Evolutionary conservation across 1,140 invertebrate genomes (phyloP).

Genomic region (Drosophila funebris): DNA sequence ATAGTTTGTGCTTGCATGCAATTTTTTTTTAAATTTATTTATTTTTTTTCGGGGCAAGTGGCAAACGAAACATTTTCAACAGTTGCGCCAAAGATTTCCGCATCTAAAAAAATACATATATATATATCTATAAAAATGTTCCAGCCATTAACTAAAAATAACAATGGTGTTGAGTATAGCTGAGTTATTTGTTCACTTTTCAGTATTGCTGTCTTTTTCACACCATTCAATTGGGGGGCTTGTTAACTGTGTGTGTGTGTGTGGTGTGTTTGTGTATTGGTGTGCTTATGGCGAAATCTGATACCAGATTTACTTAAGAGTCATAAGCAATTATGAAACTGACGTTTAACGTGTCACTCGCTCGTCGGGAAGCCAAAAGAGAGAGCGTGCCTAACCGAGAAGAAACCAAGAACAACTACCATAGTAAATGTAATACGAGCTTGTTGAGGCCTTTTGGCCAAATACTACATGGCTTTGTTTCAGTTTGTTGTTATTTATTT

Average conservation of each 20-base stretch:
- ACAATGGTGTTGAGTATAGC: constrained; percentile 41
- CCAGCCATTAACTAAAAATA: constrained; percentile 43
- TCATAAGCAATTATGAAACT: constrained; percentile 70
- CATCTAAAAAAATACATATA: constrained; percentile 24
- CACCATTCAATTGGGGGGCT: constrained; percentile 32
- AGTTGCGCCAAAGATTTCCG: constrained; percentile 36
- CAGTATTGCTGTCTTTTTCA: constrained; percentile 37
- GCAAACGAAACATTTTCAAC: constrained; percentile 36
- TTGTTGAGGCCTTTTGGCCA: background rate
- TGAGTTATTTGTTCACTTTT: constrained; percentile 37
- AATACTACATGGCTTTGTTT: constrained; percentile 16
- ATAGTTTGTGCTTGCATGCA: constrained; percentile 23
- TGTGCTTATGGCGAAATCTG: constrained; percentile 59
- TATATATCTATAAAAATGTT: constrained; percentile 24
- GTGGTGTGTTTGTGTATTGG: constrained; percentile 20
- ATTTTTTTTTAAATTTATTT: background rate
- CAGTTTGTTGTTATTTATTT: background rate
- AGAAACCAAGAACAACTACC: constrained; percentile 8
- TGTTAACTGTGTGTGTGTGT: constrained; percentile 12
- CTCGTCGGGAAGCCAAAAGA: constrained; percentile 9
- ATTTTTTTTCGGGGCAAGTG: constrained; percentile 17
- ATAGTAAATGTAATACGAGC: constrained; percentile 16
- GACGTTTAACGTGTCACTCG: constrained; percentile 70
- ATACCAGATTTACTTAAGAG: constrained; percentile 67
- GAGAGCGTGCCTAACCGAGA: constrained; percentile 6